A percentile compares a stretch with the other conserved stretches of the same genome.
These are phyloP conservation scores for Dysdera silvatica DNA, from an alignment of 1,140 invertebrate genomes.

Conservation along the genomic window DNA sequence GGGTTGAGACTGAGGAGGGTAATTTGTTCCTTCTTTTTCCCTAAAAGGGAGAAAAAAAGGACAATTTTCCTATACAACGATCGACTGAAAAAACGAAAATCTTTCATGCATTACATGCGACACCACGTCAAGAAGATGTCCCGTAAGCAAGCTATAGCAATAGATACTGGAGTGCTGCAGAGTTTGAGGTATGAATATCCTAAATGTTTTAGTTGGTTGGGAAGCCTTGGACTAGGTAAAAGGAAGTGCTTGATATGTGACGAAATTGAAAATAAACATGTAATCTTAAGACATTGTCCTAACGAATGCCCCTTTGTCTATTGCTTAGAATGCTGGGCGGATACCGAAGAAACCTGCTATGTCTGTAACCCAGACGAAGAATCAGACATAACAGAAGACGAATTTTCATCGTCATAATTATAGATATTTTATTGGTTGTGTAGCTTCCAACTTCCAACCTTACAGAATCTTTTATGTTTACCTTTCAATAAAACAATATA, in stretches of 20 bases:
- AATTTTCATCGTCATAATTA: too few relatives aligned
- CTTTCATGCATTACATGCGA: constrained; percentile 29
- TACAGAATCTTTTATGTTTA: too few relatives aligned
- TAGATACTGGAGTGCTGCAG: constrained; percentile 5
- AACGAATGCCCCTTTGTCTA: constrained; percentile 20
- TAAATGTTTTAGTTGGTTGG: constrained; percentile 9
- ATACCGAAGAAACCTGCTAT: too few relatives aligned
- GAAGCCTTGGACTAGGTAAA: not conserved
- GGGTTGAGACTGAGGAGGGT: constrained; percentile 7
- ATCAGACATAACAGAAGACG: too few relatives aligned
- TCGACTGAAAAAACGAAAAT: constrained; percentile 37
- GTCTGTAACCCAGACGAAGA: too few relatives aligned
- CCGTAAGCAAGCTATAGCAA: constrained; percentile 9
- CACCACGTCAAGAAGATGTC: constrained; percentile 1
- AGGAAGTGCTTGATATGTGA: constrained; percentile 19
- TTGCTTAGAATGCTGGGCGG: constrained; percentile 19
- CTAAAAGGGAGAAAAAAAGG: constrained; percentile 34
- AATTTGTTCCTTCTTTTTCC: constrained; percentile 20
- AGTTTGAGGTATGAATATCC: constrained; percentile 9
- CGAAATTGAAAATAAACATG: constrained; percentile 6
- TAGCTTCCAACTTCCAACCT: too few relatives aligned
- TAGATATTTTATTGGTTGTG: too few relatives aligned
- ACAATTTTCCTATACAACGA: constrained; percentile 40
- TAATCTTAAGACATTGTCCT: not conserved
- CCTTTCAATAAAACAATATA: too few relatives aligned